These are phyloP conservation scores for Trogon melanurus DNA, from an alignment of 2,113 vertebrate genomes.

Conservation along the genomic window DNA sequence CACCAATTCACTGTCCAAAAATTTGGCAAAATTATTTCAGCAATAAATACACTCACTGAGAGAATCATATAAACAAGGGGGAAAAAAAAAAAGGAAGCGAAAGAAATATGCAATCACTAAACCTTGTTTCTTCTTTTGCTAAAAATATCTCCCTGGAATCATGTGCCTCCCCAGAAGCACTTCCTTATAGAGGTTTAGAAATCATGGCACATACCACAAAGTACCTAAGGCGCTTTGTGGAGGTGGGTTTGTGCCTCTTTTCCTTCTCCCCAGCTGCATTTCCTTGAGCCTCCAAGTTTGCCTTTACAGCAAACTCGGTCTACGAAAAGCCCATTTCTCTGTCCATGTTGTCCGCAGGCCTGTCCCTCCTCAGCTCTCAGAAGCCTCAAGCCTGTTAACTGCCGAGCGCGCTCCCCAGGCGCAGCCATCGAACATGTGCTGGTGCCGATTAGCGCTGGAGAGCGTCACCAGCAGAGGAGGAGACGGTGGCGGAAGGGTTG, in stretches of 20 bases:
- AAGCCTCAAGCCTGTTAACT: neutral
- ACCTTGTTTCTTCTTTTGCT: neutral
- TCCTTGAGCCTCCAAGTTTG: neutral
- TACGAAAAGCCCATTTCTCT: neutral
- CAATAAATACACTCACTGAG: neutral
- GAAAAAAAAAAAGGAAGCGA: neutral
- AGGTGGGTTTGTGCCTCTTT: neutral
- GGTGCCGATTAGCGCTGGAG: neutral
- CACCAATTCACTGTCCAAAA: neutral
- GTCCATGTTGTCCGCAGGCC: neutral
- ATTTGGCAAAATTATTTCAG: neutral
- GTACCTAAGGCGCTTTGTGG: neutral
- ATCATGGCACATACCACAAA: neutral
- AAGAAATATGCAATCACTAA: neutral
- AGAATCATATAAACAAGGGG: neutral
- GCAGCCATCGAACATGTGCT: neutral
- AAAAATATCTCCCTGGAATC: neutral
- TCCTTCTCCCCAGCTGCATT: neutral
- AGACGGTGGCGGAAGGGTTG: neutral
- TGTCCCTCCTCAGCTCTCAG: neutral
- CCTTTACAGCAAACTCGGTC: accelerated
- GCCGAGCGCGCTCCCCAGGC: neutral
- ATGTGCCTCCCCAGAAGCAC: neutral
- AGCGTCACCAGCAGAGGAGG: neutral
- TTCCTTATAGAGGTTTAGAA: neutral